A percentile compares a stretch with the other conserved stretches of the same genome.
These are phyloP conservation scores for Drosophila histrio DNA, from an alignment of 2,888 invertebrate species.

Conservation along the genomic window DNA sequence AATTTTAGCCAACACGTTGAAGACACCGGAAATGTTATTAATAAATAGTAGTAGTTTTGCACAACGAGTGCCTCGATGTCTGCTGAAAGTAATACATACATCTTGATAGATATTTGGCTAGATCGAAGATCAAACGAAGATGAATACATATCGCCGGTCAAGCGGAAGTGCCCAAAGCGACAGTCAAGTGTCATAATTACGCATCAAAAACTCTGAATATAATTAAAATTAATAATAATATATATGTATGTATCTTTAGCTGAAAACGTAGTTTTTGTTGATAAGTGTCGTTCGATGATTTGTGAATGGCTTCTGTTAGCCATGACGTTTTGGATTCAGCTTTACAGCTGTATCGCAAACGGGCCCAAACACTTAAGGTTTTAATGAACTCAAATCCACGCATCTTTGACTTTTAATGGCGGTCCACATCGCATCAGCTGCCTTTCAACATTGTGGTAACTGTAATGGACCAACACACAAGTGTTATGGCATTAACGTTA, in stretches of 20 bases:
- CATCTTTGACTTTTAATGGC: slow-evolving; percentile 9
- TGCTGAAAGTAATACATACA: slow-evolving; percentile 14
- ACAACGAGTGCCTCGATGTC: slow-evolving; percentile 35
- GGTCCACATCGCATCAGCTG: background rate
- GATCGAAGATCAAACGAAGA: slow-evolving; percentile 22
- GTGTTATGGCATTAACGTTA: slow-evolving; percentile 22
- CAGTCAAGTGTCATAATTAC: slow-evolving; percentile 70
- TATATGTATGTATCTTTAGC: background rate
- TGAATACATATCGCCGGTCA: slow-evolving; percentile 37
- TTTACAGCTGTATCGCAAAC: slow-evolving; percentile 18
- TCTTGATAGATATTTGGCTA: slow-evolving; percentile 22
- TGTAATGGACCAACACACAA: slow-evolving; percentile 47
- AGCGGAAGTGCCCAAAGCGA: slow-evolving; percentile 65
- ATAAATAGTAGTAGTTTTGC: slow-evolving; percentile 11
- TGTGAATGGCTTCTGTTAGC: slow-evolving; percentile 66
- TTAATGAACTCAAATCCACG: slow-evolving; percentile 64
- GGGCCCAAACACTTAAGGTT: slow-evolving; percentile 44
- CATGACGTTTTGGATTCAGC: slow-evolving; percentile 37
- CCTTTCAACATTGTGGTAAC: slow-evolving; percentile 26
- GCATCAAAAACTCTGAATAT: slow-evolving; percentile 39
- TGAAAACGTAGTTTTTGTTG: background rate
- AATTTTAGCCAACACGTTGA: slow-evolving; percentile 44
- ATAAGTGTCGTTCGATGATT: slow-evolving; percentile 25
- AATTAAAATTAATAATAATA: slow-evolving; percentile 16
- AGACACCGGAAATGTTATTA: slow-evolving; percentile 57